Base-by-base conservation (phyloP, 2,888 invertebrate genomes). In the Trissonchulus sp. region DNA sequence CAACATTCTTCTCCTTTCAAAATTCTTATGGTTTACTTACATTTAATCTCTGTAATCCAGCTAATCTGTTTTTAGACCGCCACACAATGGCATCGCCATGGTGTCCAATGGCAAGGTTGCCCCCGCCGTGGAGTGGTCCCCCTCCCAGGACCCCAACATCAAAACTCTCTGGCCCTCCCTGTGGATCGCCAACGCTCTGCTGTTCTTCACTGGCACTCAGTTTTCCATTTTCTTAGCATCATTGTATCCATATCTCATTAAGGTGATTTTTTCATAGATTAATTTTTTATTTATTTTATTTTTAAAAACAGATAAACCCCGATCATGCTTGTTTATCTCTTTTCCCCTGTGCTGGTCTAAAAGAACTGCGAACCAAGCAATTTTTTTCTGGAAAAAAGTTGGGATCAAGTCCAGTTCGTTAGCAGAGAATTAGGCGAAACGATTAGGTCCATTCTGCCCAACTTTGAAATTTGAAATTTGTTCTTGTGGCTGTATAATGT, bases 171-270 rank as follows among this genome's bases (percentile, higher is more conserved):
- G 69, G 69, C 3, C 8, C 2, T 69, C 69, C 33, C 18, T 69
- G 3, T 69, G 69, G 69, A 2, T 69, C 3, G 69, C 69, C 36
- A 69, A 23, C 15, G 36, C 33, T 15, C 15, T 69, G 3, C 36
- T 69, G 35, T 69, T 69, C 33, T 33, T 69, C 15, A 33, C 33
- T 28, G 31, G 28, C 28, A 15, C 34, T 3, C 69, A 69, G 36
- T 69, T 69, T n/a, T 69, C 69, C 8, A 36, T 69, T 8, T 69
- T 28, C 34, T 36, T 69, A 2, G 31, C 69, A 15, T 69, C 69
- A 15, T 35, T 69, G 3, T 69, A 33, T 23, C 69, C 69, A 2
- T 69, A 69, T 28, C 8, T 63, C 23, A 15, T n/a, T 3, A 63
- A 8, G 15, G 65, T 63, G 28, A 15, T 48, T 48, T 23, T 23